These are phyloP conservation scores for Tenebrosternarchus preto DNA, from an alignment of 2,113 vertebrate species.

Conservation along the genomic window DNA sequence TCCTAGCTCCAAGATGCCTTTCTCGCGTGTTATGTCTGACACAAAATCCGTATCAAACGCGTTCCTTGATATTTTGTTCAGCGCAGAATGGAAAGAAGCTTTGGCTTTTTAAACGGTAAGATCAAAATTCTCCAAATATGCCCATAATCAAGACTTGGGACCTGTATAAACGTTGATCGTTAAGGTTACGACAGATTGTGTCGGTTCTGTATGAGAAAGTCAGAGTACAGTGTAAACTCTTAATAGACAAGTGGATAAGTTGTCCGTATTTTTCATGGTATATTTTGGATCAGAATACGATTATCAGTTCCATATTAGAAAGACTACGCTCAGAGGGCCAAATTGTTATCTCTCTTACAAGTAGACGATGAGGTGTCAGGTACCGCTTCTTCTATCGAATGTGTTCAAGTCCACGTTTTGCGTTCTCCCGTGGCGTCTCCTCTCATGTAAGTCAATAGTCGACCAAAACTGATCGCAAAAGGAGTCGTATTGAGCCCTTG, in stretches of 20 bases:
- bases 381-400: constrained; percentile 66
- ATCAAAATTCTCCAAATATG: constrained; percentile 61
- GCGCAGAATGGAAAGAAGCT: constrained; percentile 66
- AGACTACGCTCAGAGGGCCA: background rate
- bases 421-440: constrained; percentile 60
- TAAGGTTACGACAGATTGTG: background rate
- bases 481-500: no score
- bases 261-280: constrained; percentile 55
- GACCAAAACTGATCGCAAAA: no score
- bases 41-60: constrained; percentile 62
- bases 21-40: constrained; percentile 58
- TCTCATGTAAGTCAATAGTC: constrained; percentile 35
- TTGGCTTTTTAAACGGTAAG: constrained; percentile 74
- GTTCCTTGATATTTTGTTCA: constrained; percentile 31
- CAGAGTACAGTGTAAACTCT: constrained; percentile 48
- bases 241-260: constrained; percentile 57
- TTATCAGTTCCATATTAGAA: no score
- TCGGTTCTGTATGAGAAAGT: background rate
- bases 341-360: constrained; percentile 39
- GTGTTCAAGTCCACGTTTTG: constrained; percentile 63
- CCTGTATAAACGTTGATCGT: constrained; percentile 45
- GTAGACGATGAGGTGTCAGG: constrained; percentile 75
- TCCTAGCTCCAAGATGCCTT: constrained; percentile 63
- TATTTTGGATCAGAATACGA: no score
- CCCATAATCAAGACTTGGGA: constrained; percentile 65